Percentiles rank a stretch among this genome's conserved stretches.
These are phyloP conservation scores for Phodopus roborovskii DNA, from an alignment of 2,113 vertebrate species.

Conservation along the genomic window DNA sequence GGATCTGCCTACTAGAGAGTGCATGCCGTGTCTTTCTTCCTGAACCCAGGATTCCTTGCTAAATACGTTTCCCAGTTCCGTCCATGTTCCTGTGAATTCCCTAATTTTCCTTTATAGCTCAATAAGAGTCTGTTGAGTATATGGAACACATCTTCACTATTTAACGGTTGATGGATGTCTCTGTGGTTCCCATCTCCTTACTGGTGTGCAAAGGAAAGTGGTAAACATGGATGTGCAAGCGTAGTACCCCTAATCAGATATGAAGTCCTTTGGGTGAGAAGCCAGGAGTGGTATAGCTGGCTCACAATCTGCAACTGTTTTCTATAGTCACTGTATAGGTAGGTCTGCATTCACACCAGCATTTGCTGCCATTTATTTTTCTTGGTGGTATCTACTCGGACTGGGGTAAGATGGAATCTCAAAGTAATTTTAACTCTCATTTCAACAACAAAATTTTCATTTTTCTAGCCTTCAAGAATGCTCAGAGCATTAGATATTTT, in stretches of 20 bases:
- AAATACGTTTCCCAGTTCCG: background rate
- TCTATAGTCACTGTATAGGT: background rate
- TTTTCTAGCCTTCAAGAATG: constrained; percentile 65
- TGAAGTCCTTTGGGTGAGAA: background rate
- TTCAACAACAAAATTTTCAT: constrained; percentile 54
- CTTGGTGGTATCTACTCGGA: background rate
- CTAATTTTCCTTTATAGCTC: background rate
- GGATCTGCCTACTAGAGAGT: background rate
- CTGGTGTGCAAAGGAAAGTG: background rate
- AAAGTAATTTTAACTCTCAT: background rate
- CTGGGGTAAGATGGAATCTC: background rate
- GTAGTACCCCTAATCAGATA: too few relatives aligned
- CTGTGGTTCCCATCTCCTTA: background rate
- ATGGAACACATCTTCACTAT: background rate
- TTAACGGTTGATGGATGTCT: background rate
- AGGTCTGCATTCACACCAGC: background rate
- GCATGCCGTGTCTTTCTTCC: background rate
- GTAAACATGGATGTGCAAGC: background rate
- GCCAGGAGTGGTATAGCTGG: background rate
- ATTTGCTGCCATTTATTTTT: background rate
- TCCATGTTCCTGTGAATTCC: too few relatives aligned
- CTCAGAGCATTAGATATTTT: constrained; percentile 61
- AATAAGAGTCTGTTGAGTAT: background rate
- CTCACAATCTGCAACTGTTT: background rate
- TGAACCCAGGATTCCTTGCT: background rate